Evolutionary conservation across 2,113 vertebrate genomes (phyloP), one percentile per base, ranked within the genome.

Genomic region (Motacilla tschutschensis): DNA sequence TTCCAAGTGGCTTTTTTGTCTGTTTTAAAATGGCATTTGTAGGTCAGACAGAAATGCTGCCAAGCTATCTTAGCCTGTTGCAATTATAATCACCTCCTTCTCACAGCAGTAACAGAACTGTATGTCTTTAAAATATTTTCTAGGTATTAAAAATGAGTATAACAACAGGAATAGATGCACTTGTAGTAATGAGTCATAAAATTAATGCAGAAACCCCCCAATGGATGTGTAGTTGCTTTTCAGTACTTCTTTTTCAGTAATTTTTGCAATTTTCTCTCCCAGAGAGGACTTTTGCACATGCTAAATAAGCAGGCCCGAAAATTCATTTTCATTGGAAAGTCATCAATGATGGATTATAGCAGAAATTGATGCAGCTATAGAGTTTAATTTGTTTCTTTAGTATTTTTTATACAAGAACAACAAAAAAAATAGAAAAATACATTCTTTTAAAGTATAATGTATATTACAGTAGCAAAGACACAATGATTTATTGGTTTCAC

Each of bases 11-110:
- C 72, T 92, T 85, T 89, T 57, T 88, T 6, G 1, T 84, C 67
- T 74, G 5, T 92, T 91, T 95, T 33, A 53, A 48, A 89, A 74
- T 83, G 88, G 33, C 53, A 50, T 91, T 85, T 91, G 63, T 93
- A 90, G 70, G 65, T 93, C 83, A 91, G 83, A 47, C 75, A 46
- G 55, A 81, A 77, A 63, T 75, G 83, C 15, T 72, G 48, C 54
- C 35, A 25, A 79, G 29, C 57, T 83, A n/a, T 44, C 79, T 79
- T 77, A 62, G 54, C 35, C 41, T 43, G 6, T 63, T 83, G 38
- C 2, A 18, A 40, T 74, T 79, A 65, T 77, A 77, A 57, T 76
- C 40, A 38, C 22, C 25, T 85, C 31, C 19, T 81, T 86, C 57
- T 33, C 15, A 6, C 26, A 53, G 33, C 31, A 76, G 51, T 83